Evolutionary conservation across 2,797 vertebrate species (phyloP), one percentile per base, ranked within the genome.

Genomic region (Cynodonichthys magdalenae): DNA sequence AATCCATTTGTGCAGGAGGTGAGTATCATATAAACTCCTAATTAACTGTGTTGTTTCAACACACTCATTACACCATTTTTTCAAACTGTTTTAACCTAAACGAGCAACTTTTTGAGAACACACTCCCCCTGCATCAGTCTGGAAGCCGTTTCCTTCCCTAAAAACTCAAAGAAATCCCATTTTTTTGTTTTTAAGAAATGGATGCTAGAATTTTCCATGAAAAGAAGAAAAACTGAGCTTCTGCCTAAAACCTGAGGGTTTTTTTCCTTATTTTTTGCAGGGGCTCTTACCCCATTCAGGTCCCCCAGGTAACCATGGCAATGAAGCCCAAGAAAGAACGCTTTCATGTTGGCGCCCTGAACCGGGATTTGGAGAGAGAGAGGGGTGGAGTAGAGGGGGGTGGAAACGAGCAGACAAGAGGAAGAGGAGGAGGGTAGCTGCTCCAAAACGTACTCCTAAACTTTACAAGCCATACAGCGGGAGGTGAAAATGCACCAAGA

Each of bases 261-360:
- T 36, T 75, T 34, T 75, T 90, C 86, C 18, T 18, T 18, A 11
- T 47, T 19, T 47, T 42, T 15, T 81, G 81, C 82, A 88, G 81
- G 87, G 87, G 83, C 78, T 85, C 71, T 74, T 75, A 79, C 88
- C 91, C 90, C 74, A 87, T 91, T 89, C 87, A 84, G 90, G 87
- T 90, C 91, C 91, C 53, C 90, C 92, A 88, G 87, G 92, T 93
- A 92, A 90, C 92, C 91, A 92, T 92, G 88, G 86, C 86, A 84
- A 92, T 91, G 91, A 88, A 91, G 88, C 88, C 87, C 91, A 88
- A 90, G 91, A 91, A 92, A 91, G 90, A 93, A 93, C 90, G 90
- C 93, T 92, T 93, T 93, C 89, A 92, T 91, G 92, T 92, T 88
- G 87, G 90, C 85, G 87, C 86, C 87, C 85, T 90, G 86, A 87